Evolutionary conservation across 1,140 invertebrate species (phyloP).

Genomic region (Tachypleus tridentatus): DNA sequence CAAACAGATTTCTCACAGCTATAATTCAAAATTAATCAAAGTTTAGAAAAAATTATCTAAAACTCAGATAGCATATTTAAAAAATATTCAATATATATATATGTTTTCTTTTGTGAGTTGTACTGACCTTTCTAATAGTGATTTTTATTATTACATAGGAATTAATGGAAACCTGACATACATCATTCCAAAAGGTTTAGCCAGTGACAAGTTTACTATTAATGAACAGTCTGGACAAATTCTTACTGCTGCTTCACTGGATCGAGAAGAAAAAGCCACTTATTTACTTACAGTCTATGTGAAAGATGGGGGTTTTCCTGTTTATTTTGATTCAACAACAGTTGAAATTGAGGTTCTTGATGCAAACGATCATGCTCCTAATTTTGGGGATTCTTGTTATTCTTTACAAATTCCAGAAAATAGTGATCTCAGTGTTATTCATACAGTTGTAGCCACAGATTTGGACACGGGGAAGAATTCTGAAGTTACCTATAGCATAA

Average conservation of each 20-base stretch:
- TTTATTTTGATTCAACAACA: conserved; percentile 55
- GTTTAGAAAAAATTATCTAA: no score
- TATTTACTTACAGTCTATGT: conserved; percentile 76
- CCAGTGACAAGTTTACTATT: conserved; percentile 65
- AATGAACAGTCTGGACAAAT: conserved; percentile 62
- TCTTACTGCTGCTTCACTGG: conserved; percentile 55
- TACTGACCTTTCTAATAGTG: background rate
- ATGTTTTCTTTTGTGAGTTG: no score
- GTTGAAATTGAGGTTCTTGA: conserved; percentile 62
- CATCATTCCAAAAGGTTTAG: conserved; percentile 65
- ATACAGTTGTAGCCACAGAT: conserved; percentile 78
- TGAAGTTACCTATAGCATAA: conserved; percentile 70
- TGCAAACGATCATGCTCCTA: conserved; percentile 80
- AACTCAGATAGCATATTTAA: no score
- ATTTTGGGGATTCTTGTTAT: conserved; percentile 73
- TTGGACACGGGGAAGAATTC: conserved; percentile 69
- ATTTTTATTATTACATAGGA: conserved; percentile 17
- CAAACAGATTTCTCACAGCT: no score
- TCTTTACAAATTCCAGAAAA: conserved; percentile 75
- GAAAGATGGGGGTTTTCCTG: conserved; percentile 45
- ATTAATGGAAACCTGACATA: conserved; percentile 63
- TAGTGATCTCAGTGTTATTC: conserved; percentile 62
- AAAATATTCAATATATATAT: no score
- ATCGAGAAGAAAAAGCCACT: conserved; percentile 54
- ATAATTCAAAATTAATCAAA: no score